phyloP scores from a whole-genome alignment of 2,888 invertebrate genomes.

The Pterostichus niger region DNA sequence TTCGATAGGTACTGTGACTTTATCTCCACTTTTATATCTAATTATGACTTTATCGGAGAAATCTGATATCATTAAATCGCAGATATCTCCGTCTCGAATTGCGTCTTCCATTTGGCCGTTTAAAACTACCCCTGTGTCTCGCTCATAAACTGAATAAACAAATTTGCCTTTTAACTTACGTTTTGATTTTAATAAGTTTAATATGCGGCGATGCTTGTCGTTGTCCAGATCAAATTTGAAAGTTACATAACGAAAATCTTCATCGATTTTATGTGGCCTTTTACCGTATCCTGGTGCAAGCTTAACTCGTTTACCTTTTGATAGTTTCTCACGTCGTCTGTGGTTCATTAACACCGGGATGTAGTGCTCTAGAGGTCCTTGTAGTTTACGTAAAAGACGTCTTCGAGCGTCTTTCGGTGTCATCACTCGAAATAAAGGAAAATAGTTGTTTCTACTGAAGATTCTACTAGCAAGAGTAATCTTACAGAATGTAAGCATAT shows the following conservation, averaged over 20 bases:
- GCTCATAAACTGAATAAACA: conserved; percentile 87
- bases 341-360: conserved; percentile 85
- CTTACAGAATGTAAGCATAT: conserved; percentile 86
- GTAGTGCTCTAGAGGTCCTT: conserved; percentile 87
- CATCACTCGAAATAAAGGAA: conserved; percentile 88
- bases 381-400: conserved; percentile 87
- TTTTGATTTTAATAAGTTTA: conserved; percentile 79
- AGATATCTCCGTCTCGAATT: conserved; percentile 87
- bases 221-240: conserved; percentile 74
- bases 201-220: conserved; percentile 73
- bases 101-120: conserved; percentile 87
- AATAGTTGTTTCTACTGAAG: conserved; percentile 90
- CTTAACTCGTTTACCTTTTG: conserved; percentile 74
- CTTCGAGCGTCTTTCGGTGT: conserved; percentile 91
- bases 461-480: conserved; percentile 90
- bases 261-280: conserved; percentile 72
- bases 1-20: conserved; percentile 82
- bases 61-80: conserved; percentile 87
- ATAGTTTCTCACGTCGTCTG: conserved; percentile 71
- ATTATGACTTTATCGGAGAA: conserved; percentile 87
- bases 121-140: conserved; percentile 86
- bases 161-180: conserved; percentile 81
- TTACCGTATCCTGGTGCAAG: conserved; percentile 74
- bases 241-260: conserved; percentile 73
- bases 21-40: conserved; percentile 84